Base-by-base conservation (phyloP, 2,888 invertebrate genomes). In the Pachymerium ferrugineum region DNA sequence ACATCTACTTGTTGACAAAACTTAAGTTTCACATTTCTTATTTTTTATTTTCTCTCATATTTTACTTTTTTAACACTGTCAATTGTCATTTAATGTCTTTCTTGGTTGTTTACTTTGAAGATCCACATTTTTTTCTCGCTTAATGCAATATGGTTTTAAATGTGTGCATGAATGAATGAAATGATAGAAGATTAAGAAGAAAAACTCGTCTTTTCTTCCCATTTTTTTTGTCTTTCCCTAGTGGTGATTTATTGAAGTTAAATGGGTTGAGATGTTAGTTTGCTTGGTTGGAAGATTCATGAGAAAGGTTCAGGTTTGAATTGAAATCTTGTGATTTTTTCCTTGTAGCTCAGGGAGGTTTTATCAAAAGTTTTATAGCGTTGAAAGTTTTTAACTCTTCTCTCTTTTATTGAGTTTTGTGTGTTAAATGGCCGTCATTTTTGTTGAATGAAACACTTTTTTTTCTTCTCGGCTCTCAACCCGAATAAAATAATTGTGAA, bases 1-100 rank as follows among this genome's bases (percentile, higher is more conserved):
- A 54, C 62, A 62, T 62, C 62, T 62, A 62, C 62, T 62, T 62
- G 62, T 62, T 62, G 62, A 62, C 62, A 62, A 62, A 62, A 62
- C 25, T 12, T 25, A 14, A 62, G 62, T 62, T 62, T 62, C 62
- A 62, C 28, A 62, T 62, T 62, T 62, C 28, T 10, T 12, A 28
- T 62, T 62, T 62, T 28, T 25, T 12, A 12, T 28, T 25, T 62
- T 38, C n/a, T n/a, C n/a, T n/a, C n/a, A n/a, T n/a, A n/a, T 38
- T 14, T 38, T 8, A n/a, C 16, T 25, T 62, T 62, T 62, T 28
- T 62, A n/a, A 28, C 10, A 62, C 14, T 62, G 62, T 28, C 28
- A 28, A 62, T 62, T 62, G 25, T n/a, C 28, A 62, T 62, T 28
- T 12, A 38, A 38, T n/a, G 14, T n/a, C 38, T 38, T 38, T n/a